Evolutionary conservation across 2,113 vertebrate species (phyloP).

Genomic region (Lycocorax pyrrhopterus): DNA sequence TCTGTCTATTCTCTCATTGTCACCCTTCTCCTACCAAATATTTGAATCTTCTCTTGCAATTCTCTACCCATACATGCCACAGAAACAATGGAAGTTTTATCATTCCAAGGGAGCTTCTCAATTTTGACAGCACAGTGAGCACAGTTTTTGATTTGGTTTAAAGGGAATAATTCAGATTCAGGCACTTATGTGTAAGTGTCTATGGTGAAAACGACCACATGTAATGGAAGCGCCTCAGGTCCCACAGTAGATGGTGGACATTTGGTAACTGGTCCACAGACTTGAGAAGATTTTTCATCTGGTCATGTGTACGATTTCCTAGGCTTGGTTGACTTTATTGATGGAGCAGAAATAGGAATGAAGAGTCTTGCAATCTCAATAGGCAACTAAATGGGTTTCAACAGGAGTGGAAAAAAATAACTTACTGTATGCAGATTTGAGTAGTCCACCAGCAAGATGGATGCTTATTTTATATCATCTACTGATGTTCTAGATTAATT

Average conservation of each 20-base stretch:
- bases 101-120: not conserved
- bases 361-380: not conserved
- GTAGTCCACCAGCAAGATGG: fast-evolving
- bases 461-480: not conserved
- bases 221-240: not conserved
- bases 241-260: not conserved
- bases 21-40: not conserved
- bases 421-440: not conserved
- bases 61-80: not conserved
- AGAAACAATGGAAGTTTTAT: not conserved
- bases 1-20: not conserved
- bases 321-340: not conserved
- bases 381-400: not conserved
- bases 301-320: not conserved
- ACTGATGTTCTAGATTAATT: not conserved
- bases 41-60: not conserved
- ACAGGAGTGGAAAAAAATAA: not conserved
- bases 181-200: not conserved
- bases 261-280: not conserved
- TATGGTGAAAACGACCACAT: not conserved
- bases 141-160: not conserved
- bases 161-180: not conserved
- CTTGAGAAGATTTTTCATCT: not conserved
- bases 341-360: not conserved
- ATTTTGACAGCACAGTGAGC: not conserved